Base-by-base conservation (phyloP, 2,888 invertebrate species). In the Miltochrista miniata region DNA sequence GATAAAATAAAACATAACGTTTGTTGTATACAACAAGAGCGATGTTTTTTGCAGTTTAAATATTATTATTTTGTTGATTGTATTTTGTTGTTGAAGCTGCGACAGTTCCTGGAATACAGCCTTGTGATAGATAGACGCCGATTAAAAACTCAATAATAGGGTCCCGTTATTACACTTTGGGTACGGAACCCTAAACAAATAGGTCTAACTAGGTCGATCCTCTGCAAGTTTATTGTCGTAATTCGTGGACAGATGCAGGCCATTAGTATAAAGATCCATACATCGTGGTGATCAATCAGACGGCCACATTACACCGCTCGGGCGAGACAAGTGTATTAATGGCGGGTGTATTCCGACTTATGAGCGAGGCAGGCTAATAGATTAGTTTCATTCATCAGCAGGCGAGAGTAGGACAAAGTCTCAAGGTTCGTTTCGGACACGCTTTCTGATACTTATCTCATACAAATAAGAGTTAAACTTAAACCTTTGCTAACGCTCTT, bases 381-480 rank as follows among this genome's bases (percentile, higher is more conserved):
- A 78, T 78, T 72, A 68, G 63, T 54, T 55, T 61, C 70, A 76
- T 78, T 70, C 62, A 68, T 76, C 76, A 76, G 71, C 64, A 68
- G 59, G 65, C 69, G 46, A 62, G 58, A 52, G 62, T 45, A 56
- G 56, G 69, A 72, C 71, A 70, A 65, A 70, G 60, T n/a, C n/a
- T n/a, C n/a, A n/a, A 61, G 54, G 39, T 49, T 46, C 48, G 52
- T 57, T 64, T 59, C 54, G 53, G 59, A 42, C 58, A 60, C 55
- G n/a, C n/a, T n/a, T 54, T 56, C 40, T 43, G 35, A 40, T 7
- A n/a, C 41, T 38, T 13, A 40, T n/a, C 33, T 18, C 61, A 53
- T 24, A 30, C 15, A 47, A 45, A 30, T 15, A 47, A 45, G 65
- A 51, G 59, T 45, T 51, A 43, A 7, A 47, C 53, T 52, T 42